These are phyloP conservation scores for Crypturellus undulatus DNA, from an alignment of 2,113 vertebrate genomes.

Conservation along the genomic window DNA sequence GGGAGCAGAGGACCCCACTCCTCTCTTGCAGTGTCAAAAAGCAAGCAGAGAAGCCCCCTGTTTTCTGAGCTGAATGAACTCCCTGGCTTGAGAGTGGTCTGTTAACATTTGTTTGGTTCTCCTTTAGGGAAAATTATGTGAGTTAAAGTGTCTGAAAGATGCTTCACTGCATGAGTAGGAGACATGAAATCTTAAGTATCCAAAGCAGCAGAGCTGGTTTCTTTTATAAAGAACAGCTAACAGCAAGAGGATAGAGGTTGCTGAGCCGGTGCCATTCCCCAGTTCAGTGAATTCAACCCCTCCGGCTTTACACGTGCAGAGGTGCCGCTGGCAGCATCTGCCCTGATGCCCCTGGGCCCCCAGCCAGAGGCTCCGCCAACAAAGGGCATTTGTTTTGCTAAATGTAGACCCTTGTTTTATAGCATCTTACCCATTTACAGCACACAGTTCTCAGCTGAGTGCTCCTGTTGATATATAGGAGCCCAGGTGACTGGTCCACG, in stretches of 20 bases:
- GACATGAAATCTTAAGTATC: neutral
- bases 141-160: neutral
- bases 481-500: neutral
- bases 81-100: neutral
- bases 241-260: neutral
- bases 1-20: neutral
- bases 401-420: neutral
- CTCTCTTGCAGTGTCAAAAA: neutral
- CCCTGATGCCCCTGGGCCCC: neutral
- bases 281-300: neutral
- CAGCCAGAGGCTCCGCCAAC: neutral
- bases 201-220: neutral
- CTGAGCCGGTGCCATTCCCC: neutral
- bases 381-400: neutral
- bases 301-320: neutral
- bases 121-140: neutral
- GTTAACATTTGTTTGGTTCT: neutral
- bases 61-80: conserved; percentile 17
- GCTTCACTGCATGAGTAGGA: neutral
- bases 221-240: neutral
- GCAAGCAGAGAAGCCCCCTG: neutral
- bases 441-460: neutral
- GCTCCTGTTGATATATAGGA: neutral
- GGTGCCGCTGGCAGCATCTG: neutral
- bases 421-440: neutral